phyloP scores from a whole-genome alignment of 2,888 invertebrate species.

The Eupithecia dodoneata region DNA sequence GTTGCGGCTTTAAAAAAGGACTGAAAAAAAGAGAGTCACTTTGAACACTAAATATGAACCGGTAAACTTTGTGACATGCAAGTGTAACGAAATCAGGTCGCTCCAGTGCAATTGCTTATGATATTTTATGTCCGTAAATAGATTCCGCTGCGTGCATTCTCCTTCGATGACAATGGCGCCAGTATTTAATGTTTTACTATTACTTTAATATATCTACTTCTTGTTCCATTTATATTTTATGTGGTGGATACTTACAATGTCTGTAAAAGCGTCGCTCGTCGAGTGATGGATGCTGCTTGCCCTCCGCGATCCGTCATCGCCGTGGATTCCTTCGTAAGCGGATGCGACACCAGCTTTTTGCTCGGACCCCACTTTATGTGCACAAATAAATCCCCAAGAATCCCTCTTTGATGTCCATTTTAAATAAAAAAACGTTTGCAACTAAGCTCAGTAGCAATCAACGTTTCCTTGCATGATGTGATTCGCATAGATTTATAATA shows the following conservation, averaged over 20 bases:
- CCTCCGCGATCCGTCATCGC: slow-evolving; percentile 56
- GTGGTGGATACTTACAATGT: slow-evolving; percentile 18
- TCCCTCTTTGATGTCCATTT: slow-evolving; percentile 23
- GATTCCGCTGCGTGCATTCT: slow-evolving; percentile 5
- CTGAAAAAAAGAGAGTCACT: not conserved
- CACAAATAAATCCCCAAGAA: slow-evolving; percentile 49
- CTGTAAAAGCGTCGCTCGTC: slow-evolving; percentile 23
- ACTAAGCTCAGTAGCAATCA: slow-evolving; percentile 18
- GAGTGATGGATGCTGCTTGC: slow-evolving; percentile 57
- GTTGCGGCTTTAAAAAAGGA: not conserved
- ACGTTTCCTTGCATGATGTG: slow-evolving; percentile 3
- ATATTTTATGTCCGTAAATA: slow-evolving; percentile 7
- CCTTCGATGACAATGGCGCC: not conserved
- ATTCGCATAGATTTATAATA: slow-evolving; percentile 6
- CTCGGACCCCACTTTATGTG: slow-evolving; percentile 51
- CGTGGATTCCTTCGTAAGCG: slow-evolving; percentile 50
- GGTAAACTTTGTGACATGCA: slow-evolving; percentile 15
- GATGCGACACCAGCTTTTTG: slow-evolving; percentile 54
- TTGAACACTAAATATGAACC: slow-evolving; percentile 8
- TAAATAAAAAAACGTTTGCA: slow-evolving; percentile 13
- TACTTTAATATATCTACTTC: not conserved
- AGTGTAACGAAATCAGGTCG: slow-evolving; percentile 13
- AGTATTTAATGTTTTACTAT: not conserved
- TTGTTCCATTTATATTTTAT: slow-evolving; percentile 7
- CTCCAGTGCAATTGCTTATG: slow-evolving; percentile 30